Conservation (phyloP, 2,888 invertebrate species). For the Branchellion lobata region DNA sequence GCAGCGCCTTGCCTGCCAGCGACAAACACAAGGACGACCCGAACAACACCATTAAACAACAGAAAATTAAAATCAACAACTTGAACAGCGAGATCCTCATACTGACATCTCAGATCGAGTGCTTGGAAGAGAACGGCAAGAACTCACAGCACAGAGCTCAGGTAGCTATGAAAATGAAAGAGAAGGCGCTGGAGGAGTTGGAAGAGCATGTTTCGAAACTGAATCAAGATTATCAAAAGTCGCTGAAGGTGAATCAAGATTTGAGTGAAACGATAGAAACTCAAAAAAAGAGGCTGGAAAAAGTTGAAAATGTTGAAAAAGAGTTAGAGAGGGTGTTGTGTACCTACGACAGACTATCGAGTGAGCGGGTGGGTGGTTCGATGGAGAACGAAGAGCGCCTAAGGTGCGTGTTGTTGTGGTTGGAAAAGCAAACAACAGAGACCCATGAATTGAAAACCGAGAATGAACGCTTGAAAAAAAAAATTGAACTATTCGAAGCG, state of each 20-base stretch:
- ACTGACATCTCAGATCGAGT: conserved; percentile 35
- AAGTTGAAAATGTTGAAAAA: conserved; percentile 12
- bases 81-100: conserved; percentile 22
- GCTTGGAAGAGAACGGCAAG: conserved; percentile 24
- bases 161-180: not conserved
- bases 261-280: conserved; percentile 6
- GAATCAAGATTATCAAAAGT: not conserved
- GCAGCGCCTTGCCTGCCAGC: not conserved
- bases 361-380: not conserved
- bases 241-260: not conserved
- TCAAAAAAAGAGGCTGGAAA: conserved; percentile 26
- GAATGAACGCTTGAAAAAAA: conserved; percentile 34
- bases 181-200: conserved; percentile 20
- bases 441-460: conserved; percentile 20
- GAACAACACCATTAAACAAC: conserved; percentile 2
- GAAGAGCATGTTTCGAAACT: conserved; percentile 15
- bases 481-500: conserved; percentile 30
- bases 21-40: not conserved
- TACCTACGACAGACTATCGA: not conserved
- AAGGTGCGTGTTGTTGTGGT: not conserved
- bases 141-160: not conserved
- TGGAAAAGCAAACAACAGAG: not conserved
- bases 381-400: conserved; percentile 7
- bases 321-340: conserved; percentile 5
- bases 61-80: conserved; percentile 24